Base-by-base conservation (phyloP, 2,113 vertebrate genomes). In the Himantopus leucocephalus region DNA sequence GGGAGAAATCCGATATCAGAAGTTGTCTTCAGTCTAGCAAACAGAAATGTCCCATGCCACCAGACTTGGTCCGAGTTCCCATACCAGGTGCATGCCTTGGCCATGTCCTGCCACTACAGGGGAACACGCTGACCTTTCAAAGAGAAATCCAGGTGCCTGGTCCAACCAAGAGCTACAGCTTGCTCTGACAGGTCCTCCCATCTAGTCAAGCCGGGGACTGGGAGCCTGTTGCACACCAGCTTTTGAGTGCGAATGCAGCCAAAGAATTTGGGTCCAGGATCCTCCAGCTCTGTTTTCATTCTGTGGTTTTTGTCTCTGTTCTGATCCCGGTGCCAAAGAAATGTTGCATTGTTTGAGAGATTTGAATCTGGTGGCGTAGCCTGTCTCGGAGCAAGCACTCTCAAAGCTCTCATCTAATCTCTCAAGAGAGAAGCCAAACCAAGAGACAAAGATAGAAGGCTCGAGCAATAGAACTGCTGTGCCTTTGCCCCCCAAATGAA, bases 221-320 rank as follows among this genome's bases (percentile, higher is more conserved):
- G 23, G 24, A 85, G 48, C 37, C 41, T 24, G 48, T 50, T 50
- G 23, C 48, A 6, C 48, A 50, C 48, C 48, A 50, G 48, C 6
- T 78, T 90, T 72, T 35, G 43, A 81, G 35, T 2, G 1, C 2
- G 3, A 93, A 92, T 5, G 34, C 47, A 52, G 62, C 78, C 92
- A 92, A 52, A 91, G 52, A 92, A 86, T 90, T 71, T 27, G 26
- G 62, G 45, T 56, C 62, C 0, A 0, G 52, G 80, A 89, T 94
- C 34, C 73, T 92, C 48, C 83, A 78, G 76, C 64, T 92, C 89
- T 94, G 62, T 84, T 96, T 89, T 79, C 39, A 30, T 90, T 81
- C 83, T 90, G 91, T 92, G 96, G 59, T 62, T 92, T 96, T 77
- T 74, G 52, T 86, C 74, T 94, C 58, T 66, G 15, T 91, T 94